Evolutionary conservation across 2,888 invertebrate genomes (phyloP).

Genomic region (Eristalinus aeneus): DNA sequence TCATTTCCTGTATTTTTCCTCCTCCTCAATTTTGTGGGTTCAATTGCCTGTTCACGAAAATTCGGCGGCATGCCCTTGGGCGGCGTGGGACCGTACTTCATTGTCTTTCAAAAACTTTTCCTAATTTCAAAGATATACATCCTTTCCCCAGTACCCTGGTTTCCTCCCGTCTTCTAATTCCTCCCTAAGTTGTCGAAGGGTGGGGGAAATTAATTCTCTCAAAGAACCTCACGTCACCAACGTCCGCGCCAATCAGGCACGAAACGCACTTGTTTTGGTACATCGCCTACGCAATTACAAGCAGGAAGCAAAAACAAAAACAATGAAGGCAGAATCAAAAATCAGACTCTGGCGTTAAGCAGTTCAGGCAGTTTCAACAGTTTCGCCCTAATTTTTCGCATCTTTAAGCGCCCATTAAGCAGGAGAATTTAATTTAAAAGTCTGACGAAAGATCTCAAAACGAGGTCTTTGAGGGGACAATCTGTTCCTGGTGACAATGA

Average conservation of each 20-base stretch:
- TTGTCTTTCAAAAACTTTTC: neutral
- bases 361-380: neutral
- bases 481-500: conserved; percentile 45
- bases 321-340: neutral
- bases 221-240: neutral
- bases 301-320: neutral
- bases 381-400: conserved; percentile 25
- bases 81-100: neutral
- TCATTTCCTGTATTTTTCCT: neutral
- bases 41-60: neutral
- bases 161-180: neutral
- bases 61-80: neutral
- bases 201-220: neutral
- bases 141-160: no score
- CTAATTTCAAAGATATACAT: neutral
- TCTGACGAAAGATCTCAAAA: neutral
- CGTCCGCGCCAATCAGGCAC: neutral
- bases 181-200: neutral
- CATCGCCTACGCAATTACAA: no score
- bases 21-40: neutral
- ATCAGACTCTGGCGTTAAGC: neutral
- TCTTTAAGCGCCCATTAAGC: conserved; percentile 31
- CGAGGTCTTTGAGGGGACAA: neutral
- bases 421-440: conserved; percentile 45
- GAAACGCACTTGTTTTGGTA: no score